These are phyloP conservation scores for Chaitophorus viminalis DNA, from an alignment of 2,888 invertebrate species.

Conservation along the genomic window DNA sequence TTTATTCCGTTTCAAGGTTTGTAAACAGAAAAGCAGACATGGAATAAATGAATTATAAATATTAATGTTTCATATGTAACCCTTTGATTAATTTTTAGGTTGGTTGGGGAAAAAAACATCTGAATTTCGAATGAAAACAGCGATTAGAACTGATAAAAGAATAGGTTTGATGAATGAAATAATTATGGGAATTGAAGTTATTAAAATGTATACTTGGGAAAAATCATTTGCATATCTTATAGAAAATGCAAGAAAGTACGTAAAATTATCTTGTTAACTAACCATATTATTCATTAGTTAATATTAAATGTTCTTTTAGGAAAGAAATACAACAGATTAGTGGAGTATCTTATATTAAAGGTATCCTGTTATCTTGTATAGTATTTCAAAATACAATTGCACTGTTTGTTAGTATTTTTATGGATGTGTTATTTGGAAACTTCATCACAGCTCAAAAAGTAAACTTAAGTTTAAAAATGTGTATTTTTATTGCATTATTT, in stretches of 20 bases:
- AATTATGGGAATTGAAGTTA: constrained; percentile 85
- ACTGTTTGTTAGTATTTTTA: constrained; percentile 78
- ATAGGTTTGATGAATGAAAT: constrained; percentile 93
- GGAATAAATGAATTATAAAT: no score
- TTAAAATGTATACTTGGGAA: constrained; percentile 95
- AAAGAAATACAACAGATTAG: constrained; percentile 78
- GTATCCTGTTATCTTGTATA: constrained; percentile 79
- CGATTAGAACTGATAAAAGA: constrained; percentile 86
- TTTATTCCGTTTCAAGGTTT: constrained; percentile 80
- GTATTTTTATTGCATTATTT: no score
- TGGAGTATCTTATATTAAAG: constrained; percentile 76
- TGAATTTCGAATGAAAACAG: constrained; percentile 79
- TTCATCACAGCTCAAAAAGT: constrained; percentile 79
- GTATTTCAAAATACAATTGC: constrained; percentile 84
- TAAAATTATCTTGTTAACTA: constrained; percentile 63
- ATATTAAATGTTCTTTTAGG: constrained; percentile 68
- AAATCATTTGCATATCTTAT: constrained; percentile 82
- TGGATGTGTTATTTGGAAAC: constrained; percentile 76
- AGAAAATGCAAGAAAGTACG: constrained; percentile 78
- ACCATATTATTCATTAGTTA: neutral
- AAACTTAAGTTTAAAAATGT: constrained; percentile 65
- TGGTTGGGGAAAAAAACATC: constrained; percentile 83
- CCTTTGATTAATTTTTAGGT: constrained; percentile 68
- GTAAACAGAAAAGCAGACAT: constrained; percentile 62
- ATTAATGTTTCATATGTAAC: no score